Base-by-base conservation (phyloP, 2,888 invertebrate species). In the Laothoe populi region DNA sequence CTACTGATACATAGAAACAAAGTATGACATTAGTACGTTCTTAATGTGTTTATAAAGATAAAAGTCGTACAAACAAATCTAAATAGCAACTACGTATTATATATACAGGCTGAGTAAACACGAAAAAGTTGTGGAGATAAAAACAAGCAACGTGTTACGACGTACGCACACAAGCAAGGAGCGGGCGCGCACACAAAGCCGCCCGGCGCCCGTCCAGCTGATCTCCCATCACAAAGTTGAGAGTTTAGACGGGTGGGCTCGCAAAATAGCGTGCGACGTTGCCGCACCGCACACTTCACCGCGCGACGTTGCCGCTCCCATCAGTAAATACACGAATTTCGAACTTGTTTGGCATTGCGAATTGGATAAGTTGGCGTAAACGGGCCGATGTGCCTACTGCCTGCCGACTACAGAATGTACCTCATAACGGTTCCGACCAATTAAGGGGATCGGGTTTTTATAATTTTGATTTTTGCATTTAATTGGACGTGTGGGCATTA, bases 301-400 rank as follows among this genome's bases (percentile, higher is more conserved):
- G 69, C 61, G 70, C 68, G 69, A 66, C 72, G 86, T 84, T 87
- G 87, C 84, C 85, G 76, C 74, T 73, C 75, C 74, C 78, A 60
- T 44, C 26, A 60, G 82, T 81, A 77, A 81, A 82, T 79, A 84
- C 78, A 80, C 81, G 77, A 79, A 83, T 76, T 82, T 81, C 82
- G 76, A 79, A 81, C 80, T 83, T 82, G 84, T 82, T 86, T 83
- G 81, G 78, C 78, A 81, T 82, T 83, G 83, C 81, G 77, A 83
- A 79, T 78, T 77, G 77, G 75, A 75, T 79, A 81, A 77, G 77
- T 74, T 75, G 68, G 72, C 60, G 60, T 61, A 61, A 61, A 61
- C 60, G 19, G 48, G 60, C 42, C 49, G 60, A 38, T 40, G 57
- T 62, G 46, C 46, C 59, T 62, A 58, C 40, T 24, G 57, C 35